phyloP scores from a whole-genome alignment of 2,113 vertebrate species.

The Engraulis encrasicolus region DNA sequence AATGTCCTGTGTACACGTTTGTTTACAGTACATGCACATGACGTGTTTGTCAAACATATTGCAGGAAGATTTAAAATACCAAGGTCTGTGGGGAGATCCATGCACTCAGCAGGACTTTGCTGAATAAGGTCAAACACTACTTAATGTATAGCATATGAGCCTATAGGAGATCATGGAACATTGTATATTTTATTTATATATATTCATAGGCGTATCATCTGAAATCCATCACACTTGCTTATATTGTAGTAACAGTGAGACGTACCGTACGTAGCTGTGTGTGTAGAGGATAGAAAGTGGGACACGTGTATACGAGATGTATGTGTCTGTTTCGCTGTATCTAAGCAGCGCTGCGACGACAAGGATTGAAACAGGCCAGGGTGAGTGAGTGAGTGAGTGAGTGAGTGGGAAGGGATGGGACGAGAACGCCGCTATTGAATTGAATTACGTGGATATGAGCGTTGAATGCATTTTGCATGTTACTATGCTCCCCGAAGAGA shows the following conservation, averaged over 20 bases:
- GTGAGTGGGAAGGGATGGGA: too few relatives aligned
- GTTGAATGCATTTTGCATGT: constrained; percentile 6
- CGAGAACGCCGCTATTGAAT: constrained; percentile 1
- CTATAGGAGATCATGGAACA: not conserved
- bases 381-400: too few relatives aligned
- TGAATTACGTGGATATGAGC: constrained; percentile 17
- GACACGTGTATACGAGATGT: not conserved
- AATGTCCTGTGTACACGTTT: not conserved
- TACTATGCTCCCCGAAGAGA: constrained; percentile 44
- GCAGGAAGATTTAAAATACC: not conserved
- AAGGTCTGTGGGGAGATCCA: not conserved
- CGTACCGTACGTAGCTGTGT: not conserved
- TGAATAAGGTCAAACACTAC: constrained; percentile 5
- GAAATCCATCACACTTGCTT: not conserved
- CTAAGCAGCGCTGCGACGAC: not conserved
- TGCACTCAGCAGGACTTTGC: not conserved
- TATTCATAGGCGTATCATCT: not conserved
- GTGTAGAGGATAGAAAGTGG: not conserved
- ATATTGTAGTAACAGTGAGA: not conserved
- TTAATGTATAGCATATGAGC: not conserved
- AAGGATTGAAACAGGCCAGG: not conserved
- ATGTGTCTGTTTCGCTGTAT: not conserved
- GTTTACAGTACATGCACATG: not conserved
- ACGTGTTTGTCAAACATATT: constrained; percentile 13
- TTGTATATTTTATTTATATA: not conserved